Base-by-base conservation (phyloP, 2,888 invertebrate genomes). In the Serripes groenlandicus region DNA sequence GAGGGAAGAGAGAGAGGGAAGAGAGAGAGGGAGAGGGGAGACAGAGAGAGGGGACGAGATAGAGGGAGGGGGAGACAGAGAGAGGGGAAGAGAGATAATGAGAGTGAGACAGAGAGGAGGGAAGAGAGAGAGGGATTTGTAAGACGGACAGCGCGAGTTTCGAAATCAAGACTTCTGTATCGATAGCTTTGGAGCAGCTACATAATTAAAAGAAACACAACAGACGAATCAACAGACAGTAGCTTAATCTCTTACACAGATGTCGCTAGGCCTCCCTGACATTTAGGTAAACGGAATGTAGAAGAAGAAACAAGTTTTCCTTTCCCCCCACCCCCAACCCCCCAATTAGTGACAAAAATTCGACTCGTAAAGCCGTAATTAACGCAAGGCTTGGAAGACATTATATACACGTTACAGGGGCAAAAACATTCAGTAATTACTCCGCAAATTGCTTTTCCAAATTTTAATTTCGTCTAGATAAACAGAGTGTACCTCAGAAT, bases 341-440 rank as follows among this genome's bases (percentile, higher is more conserved):
- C 42, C 66, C 66, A 66, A 66, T 66, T 66, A 66, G 66, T 28
- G 66, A 66, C 66, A 66, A 66, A 66, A 66, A 66, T 66, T 66
- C 42, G 21, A 37, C 66, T 66, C 83, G 77, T 80, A 83, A 83
- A 83, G 77, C 64, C 60, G 77, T 77, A 83, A 83, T 83, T 83
- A 83, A 77, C 79, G 54, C 60, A 23, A 66, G 68, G 60, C 64
- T 64, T 34, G 34, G 73, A 62, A 30, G 75, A 62, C 68, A 70
- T 58, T 60, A 76, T 54, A 76, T 77, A 77, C 72, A 54, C 52
- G 70, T 64, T 70, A 66, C 66, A 66, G 35, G 66, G 35, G 66
- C 66, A 72, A 80, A 83, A 83, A 80, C 76, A 80, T 62, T 32
- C 52, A 37, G 54, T 77, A 83, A 83, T 83, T 80, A 70, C 74